phyloP scores from a whole-genome alignment of 2,888 invertebrate species.

The Lissonota sp. region DNA sequence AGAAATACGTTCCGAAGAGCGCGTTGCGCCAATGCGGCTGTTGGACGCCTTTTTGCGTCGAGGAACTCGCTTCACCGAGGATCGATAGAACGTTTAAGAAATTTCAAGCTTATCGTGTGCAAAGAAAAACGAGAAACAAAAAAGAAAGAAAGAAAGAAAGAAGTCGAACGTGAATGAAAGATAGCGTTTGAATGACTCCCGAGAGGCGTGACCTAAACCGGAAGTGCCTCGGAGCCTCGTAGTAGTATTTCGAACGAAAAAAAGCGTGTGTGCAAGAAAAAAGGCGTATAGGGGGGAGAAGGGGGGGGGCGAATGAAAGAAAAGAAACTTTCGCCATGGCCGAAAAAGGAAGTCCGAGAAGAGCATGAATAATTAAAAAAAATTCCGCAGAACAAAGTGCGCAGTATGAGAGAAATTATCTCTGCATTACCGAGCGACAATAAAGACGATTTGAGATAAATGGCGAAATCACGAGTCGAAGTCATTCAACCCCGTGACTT shows the following conservation, averaged over 20 bases:
- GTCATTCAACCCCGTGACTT: constrained; percentile 32
- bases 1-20: constrained; percentile 46
- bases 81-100: constrained; percentile 62
- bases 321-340: constrained; percentile 46
- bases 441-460: constrained; percentile 25
- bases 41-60: constrained; percentile 76
- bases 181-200: neutral
- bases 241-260: neutral
- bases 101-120: constrained; percentile 27
- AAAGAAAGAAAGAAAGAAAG: too few relatives aligned
- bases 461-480: constrained; percentile 48
- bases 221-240: constrained; percentile 14
- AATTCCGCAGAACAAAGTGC: constrained; percentile 25
- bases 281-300: neutral
- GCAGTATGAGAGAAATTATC: constrained; percentile 23
- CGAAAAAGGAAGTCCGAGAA: constrained; percentile 54
- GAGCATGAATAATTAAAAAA: constrained; percentile 30
- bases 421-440: constrained; percentile 8
- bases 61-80: constrained; percentile 68
- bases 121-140: neutral
- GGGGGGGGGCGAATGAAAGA: constrained; percentile 18
- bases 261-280: constrained; percentile 2
- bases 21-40: constrained; percentile 71
- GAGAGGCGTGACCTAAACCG: constrained; percentile 14
- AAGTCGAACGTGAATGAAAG: neutral